Base-by-base conservation (phyloP, 2,113 vertebrate genomes). In the Neogale vison region DNA sequence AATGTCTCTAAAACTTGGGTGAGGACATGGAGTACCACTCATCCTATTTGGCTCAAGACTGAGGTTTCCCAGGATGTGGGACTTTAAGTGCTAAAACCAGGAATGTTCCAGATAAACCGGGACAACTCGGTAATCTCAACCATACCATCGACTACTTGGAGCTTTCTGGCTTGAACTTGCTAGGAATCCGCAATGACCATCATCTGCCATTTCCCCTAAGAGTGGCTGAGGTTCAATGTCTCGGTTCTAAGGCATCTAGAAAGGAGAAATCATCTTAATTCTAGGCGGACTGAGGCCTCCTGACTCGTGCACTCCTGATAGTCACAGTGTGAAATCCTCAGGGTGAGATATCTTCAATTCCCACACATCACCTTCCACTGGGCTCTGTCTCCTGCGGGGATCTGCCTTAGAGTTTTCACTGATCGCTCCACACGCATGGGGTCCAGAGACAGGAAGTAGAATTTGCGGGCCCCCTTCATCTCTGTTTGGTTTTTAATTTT, bases 321-420 rank as follows among this genome's bases (percentile, higher is more conserved):
- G 55, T 34, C 13, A 42, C 14, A 13, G 26, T 31, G 4, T 5
- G 15, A 55, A 93, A 18, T 34, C 61, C 15, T 72, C 6, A 47
- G 24, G 23, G 55, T 9, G 1, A 7, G 52, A 26, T 50, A 31
- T 39, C 39, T 50, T 36, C 39, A 5, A n/a, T 59, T 34, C 11
- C 7, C 14, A 7, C 52, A 10, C 26, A 6, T 4, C 24, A 9
- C 15, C 42, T 20, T 57, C 52, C 2, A 2, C 5, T 17, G 15
- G 15, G 17, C 45, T 6, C 24, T 18, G 4, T 39, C 9, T 57
- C 34, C 59, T 3, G 20, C 36, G 45, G 52, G 36, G 63, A 47
- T 57, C 29, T 72, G 55, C 11, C 13, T 42, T 26, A 15, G 31
- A 42, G 50, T 39, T 61, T 42, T 45, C 67, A n/a, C 24, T 5